Evolutionary conservation across 2,113 vertebrate species (phyloP), one percentile per base, ranked within the genome.

Genomic region (Antigone vipio): DNA sequence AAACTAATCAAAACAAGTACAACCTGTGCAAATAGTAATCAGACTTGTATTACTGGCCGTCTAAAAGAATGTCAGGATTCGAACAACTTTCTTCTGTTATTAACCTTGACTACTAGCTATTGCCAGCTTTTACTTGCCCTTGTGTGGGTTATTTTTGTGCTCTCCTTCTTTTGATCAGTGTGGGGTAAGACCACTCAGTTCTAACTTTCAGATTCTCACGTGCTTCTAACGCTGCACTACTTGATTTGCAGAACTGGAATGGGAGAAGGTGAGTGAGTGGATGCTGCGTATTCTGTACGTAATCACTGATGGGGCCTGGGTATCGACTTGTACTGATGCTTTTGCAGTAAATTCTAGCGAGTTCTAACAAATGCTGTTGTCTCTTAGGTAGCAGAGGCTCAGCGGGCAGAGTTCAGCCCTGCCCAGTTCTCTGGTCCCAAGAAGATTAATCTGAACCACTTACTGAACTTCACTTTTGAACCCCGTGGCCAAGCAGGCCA

Each of bases 401-500:
- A 98, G 94, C 98, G 99, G 99, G 99, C 99, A 95, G 99, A 99
- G 98, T 99, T 99, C 97, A 99, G 99, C 98, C 99, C 99, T 99
- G 99, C 99, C 98, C 99, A 99, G 2, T 99, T 99, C 97, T 98
- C 99, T 98, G 99, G 99, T 98, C 99, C 99, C 90, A 99, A 99
- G 98, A 99, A 99, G 98, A 99, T 99, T 96, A 99, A 98, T 95
- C 95, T 99, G 96, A 99, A 99, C 98, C 99, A 99, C 98, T 98
- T 99, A 98, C 94, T 99, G 96, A 99, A 99, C 97, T 99, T 99
- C 94, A 99, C 99, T 42, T 99, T 99, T 98, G 99, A 99, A 97
- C 99, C 99, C 63, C 99, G 99, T 87, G 99, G 99, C 93, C 99
- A 98, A 38, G 88, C 98, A 35, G 98, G 98, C 69, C 99, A 98